These are phyloP conservation scores for Malurus melanocephalus DNA, from an alignment of 2,113 vertebrate species.

Conservation along the genomic window DNA sequence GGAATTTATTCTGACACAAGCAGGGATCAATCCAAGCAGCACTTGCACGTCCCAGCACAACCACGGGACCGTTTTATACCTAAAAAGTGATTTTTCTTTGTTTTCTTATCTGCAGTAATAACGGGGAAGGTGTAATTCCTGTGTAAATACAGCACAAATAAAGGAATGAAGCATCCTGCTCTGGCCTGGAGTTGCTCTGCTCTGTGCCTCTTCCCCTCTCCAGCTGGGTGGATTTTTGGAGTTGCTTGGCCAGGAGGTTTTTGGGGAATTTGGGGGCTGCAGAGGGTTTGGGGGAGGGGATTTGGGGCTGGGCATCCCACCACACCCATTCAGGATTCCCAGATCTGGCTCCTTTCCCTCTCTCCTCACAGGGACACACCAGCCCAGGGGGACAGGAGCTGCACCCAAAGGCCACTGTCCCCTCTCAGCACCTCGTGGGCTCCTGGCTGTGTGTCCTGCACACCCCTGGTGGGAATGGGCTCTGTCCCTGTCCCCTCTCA, in stretches of 20 bases:
- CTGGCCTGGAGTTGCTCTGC: neutral
- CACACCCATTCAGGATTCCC: neutral
- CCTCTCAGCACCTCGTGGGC: neutral
- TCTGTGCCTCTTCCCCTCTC: neutral
- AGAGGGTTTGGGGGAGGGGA: neutral
- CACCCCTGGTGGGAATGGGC: no score
- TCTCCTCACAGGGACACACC: neutral
- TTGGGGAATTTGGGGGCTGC: neutral
- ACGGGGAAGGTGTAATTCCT: slow-evolving; percentile 33
- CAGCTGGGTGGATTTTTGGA: rapidly evolving
- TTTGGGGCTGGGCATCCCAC: neutral
- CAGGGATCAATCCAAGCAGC: neutral
- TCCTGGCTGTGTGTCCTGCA: no score
- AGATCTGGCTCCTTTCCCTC: neutral
- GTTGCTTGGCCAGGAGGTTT: neutral
- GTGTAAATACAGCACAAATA: slow-evolving; percentile 57
- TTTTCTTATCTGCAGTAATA: slow-evolving; percentile 11
- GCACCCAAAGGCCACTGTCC: neutral
- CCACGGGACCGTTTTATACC: neutral
- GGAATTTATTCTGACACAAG: slow-evolving; percentile 23
- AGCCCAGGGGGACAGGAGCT: neutral
- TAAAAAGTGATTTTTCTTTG: neutral
- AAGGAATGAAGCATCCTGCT: slow-evolving; percentile 12
- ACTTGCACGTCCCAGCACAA: neutral
- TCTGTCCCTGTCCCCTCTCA: neutral